Evolutionary conservation across 2,888 invertebrate genomes (phyloP).

Genomic region (Tanytarsus gracilentus): DNA sequence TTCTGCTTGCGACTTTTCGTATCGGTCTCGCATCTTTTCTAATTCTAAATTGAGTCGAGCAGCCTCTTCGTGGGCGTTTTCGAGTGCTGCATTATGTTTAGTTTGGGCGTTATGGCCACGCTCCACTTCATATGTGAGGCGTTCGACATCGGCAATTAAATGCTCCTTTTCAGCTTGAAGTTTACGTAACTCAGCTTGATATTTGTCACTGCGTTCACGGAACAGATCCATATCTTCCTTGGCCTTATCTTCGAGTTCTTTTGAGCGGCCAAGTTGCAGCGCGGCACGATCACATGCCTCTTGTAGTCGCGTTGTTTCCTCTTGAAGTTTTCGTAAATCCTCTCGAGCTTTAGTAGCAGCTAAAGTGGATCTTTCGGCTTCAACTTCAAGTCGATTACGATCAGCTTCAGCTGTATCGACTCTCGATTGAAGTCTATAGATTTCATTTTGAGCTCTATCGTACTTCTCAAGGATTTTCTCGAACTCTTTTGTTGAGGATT

Average conservation of each 20-base stretch:
- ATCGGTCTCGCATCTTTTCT: conserved; percentile 85
- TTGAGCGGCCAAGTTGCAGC: conserved; percentile 72
- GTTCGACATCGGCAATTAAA: conserved; percentile 70
- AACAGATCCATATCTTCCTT: conserved; percentile 84
- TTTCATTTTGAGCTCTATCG: conserved; percentile 83
- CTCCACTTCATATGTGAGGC: conserved; percentile 77
- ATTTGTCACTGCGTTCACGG: conserved; percentile 79
- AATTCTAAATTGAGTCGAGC: conserved; percentile 76
- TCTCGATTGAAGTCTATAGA: conserved; percentile 79
- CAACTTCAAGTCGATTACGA: conserved; percentile 74
- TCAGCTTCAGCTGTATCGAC: conserved; percentile 81
- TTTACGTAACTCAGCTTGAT: conserved; percentile 73
- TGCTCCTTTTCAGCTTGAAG: conserved; percentile 80
- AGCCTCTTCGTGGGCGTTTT: conserved; percentile 83
- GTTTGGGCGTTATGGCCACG: conserved; percentile 76
- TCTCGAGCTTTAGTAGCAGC: conserved; percentile 72
- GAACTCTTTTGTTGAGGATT: conserved; percentile 79
- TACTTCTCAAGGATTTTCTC: conserved; percentile 89
- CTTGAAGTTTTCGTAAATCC: conserved; percentile 76
- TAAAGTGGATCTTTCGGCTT: conserved; percentile 75
- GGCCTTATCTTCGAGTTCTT: conserved; percentile 84
- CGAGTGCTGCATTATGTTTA: conserved; percentile 75
- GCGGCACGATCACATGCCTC: conserved; percentile 84
- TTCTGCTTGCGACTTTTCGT: conserved; percentile 75
- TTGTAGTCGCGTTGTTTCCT: conserved; percentile 74